Evolutionary conservation across 2,113 vertebrate genomes (phyloP).

Genomic region (Dasyurus viverrinus): DNA sequence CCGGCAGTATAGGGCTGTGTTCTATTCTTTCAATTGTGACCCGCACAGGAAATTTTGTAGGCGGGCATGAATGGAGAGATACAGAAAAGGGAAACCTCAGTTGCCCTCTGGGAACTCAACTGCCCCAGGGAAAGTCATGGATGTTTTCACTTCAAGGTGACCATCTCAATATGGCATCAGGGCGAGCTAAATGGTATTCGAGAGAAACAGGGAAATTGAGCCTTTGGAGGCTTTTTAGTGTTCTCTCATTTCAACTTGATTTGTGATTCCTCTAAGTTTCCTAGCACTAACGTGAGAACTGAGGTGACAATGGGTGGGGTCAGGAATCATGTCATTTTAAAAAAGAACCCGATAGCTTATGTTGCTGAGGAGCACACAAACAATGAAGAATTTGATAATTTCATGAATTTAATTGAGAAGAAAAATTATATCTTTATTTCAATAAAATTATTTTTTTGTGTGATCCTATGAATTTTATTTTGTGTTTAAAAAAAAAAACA

Average conservation of each 20-base stretch:
- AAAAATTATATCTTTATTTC: not conserved
- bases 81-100: constrained; percentile 15
- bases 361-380: not conserved
- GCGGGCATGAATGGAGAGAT: not conserved
- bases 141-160: constrained; percentile 22
- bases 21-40: constrained; percentile 4
- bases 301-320: constrained; percentile 22
- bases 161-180: not conserved
- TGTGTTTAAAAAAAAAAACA: not conserved
- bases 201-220: not conserved
- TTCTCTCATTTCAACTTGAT: not conserved
- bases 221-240: not conserved
- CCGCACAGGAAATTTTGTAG: constrained; percentile 34
- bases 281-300: not conserved
- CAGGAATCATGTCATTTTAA: not conserved
- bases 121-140: constrained; percentile 40
- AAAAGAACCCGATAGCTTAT: not conserved
- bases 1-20: not conserved
- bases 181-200: not conserved
- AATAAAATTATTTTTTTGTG: not conserved
- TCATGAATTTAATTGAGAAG: not conserved
- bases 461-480: not conserved
- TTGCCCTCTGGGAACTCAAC: constrained; percentile 28
- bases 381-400: not conserved
- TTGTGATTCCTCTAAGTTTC: not conserved